Conservation (phyloP, 2,113 vertebrate genomes). For the Eublepharis macularius region DNA sequence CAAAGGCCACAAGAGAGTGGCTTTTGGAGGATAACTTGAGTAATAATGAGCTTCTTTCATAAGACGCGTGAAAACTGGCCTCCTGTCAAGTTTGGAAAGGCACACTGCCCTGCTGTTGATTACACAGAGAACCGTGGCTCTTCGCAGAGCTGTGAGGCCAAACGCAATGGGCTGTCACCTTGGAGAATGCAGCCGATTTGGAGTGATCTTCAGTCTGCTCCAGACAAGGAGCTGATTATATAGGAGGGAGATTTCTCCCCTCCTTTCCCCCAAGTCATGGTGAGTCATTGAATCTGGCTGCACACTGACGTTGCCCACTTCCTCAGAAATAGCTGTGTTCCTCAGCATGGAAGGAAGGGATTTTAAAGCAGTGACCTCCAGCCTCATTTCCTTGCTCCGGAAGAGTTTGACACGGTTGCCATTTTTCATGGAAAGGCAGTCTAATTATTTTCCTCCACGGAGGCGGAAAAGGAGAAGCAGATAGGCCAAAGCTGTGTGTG, state of each 20-base stretch:
- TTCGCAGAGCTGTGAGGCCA: constrained; percentile 39
- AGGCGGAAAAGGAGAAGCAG: neutral
- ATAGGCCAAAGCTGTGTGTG: too few species aligned
- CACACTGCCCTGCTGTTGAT: constrained; percentile 35
- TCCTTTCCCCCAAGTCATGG: constrained; percentile 10
- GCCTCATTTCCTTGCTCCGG: constrained; percentile 21
- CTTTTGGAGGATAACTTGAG: neutral
- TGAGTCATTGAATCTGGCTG: neutral
- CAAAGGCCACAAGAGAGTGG: fast-evolving
- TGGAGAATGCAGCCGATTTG: constrained; percentile 34
- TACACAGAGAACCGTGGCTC: constrained; percentile 49
- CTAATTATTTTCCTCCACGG: neutral
- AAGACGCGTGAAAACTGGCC: constrained; percentile 46
- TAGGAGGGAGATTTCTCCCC: constrained; percentile 8
- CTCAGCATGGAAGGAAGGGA: constrained; percentile 25
- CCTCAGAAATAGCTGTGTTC: constrained; percentile 1
- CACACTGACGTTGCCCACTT: constrained; percentile 11
- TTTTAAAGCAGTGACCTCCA: constrained; percentile 14
- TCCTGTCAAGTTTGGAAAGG: constrained; percentile 7
- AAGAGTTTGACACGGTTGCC: constrained; percentile 1
- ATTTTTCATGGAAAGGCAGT: neutral
- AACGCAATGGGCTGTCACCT: constrained; percentile 25
- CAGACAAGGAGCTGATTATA: constrained; percentile 61
- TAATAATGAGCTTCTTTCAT: constrained; percentile 38
- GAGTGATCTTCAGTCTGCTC: constrained; percentile 41